Percentiles rank a stretch among this genome's conserved stretches.
Conservation (phyloP, 2,797 vertebrate species). For the Enteromius anoplus region DNA sequence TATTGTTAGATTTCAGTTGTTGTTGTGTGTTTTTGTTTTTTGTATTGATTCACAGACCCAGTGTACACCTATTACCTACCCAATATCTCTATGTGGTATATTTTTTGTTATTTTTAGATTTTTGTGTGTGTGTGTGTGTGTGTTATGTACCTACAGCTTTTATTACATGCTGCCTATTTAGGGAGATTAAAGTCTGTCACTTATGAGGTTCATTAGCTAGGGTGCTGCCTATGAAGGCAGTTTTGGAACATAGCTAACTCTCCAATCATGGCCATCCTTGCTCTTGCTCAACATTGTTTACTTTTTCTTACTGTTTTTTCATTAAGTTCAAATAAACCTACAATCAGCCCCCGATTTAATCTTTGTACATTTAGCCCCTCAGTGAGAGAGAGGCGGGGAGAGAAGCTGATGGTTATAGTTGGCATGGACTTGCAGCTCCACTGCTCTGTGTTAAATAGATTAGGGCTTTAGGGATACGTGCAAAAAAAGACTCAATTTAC, state of each 20-base stretch:
- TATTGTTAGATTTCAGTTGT: too few relatives aligned
- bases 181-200: not conserved
- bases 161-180: not conserved
- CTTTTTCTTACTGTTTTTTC: constrained; percentile 26
- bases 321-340: constrained; percentile 36
- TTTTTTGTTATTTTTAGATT: too few relatives aligned
- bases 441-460: constrained; percentile 79
- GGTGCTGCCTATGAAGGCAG: not conserved
- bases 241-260: not conserved
- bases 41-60: too few relatives aligned
- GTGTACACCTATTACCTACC: too few relatives aligned
- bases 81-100: too few relatives aligned
- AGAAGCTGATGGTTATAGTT: constrained; percentile 29
- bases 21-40: too few relatives aligned
- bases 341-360: constrained; percentile 29
- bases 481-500: constrained; percentile 74
- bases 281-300: constrained; percentile 11
- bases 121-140: too few relatives aligned
- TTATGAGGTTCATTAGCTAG: not conserved
- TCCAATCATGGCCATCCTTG: not conserved
- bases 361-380: constrained; percentile 5
- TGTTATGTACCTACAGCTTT: too few relatives aligned
- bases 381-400: constrained; percentile 26
- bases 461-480: constrained; percentile 75
- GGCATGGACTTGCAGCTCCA: constrained; percentile 61